phyloP scores from a whole-genome alignment of 2,888 invertebrate genomes.

The Petrolisthes cinctipes region DNA sequence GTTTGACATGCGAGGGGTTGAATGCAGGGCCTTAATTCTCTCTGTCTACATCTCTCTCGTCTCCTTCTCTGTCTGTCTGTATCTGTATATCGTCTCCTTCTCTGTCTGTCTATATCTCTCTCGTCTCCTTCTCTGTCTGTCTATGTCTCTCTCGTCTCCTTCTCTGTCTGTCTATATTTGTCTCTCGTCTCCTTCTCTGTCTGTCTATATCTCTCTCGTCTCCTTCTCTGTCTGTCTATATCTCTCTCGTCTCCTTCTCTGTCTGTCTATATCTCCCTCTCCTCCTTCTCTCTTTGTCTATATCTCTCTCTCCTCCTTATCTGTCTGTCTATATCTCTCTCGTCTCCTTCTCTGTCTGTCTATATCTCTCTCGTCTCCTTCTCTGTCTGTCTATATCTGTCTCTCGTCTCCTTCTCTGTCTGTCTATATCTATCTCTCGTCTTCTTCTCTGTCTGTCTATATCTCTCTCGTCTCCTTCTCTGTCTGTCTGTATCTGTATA shows the following conservation, averaged over 20 bases:
- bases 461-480: not conserved
- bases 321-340: too few species aligned
- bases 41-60: not conserved
- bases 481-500: not conserved
- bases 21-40: too few species aligned
- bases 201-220: not conserved
- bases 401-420: too few species aligned
- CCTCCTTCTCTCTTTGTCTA: not conserved
- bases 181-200: not conserved
- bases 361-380: too few species aligned
- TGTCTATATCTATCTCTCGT: too few species aligned
- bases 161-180: too few species aligned
- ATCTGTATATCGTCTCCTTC: not conserved
- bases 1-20: too few species aligned
- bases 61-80: not conserved
- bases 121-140: not conserved
- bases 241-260: not conserved
- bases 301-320: too few species aligned
- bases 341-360: too few species aligned
- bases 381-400: too few species aligned
- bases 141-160: not conserved
- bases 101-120: not conserved
- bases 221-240: not conserved
- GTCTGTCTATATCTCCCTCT: not conserved
- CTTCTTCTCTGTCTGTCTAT: too few species aligned